Evolutionary conservation across 2,888 invertebrate genomes (phyloP), one percentile per base, ranked within the genome.

Genomic region (Zelleria hepariella): DNA sequence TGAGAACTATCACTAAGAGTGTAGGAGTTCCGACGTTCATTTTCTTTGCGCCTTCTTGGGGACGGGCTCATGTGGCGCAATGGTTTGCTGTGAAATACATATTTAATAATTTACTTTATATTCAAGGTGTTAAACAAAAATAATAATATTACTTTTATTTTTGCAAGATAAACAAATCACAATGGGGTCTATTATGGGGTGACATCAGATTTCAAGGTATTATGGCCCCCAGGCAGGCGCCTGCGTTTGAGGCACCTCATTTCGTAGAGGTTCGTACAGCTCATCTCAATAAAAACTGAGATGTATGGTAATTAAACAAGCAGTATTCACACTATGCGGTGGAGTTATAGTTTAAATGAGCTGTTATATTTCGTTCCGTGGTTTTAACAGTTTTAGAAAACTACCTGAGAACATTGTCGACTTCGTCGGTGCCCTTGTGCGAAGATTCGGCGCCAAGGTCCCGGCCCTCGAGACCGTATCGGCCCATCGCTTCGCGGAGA

Each of bases 371-470:
- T n/a, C n/a, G n/a, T n/a, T n/a, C n/a, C n/a, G n/a, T n/a, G n/a
- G 15, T 32, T 32, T 4, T 8, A 32, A 42, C 32, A 10, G 15
- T 15, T 18, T 1, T 24, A 8, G 24, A 27, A 20, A 27, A 21
- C 52, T 70, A 85, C 86, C 86, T 86, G 67, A 74, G 63, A 8
- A 74, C 67, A 75, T 85, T 83, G 65, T 86, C 86, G 25, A 80
- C 75, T 67, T 72, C 84, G 72, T 87, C 86, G 24, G 49, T 56
- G 15, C 73, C 77, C 26, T 60, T 23, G 25, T 47, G 25, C 49
- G 54, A 8, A 25, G 61, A 47, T 2, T 55, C 52, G 51, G 58
- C 48, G 58, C 42, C 61, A 56, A 62, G 59, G 47, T 61, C 51
- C 20, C 51, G 23, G 18, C 51, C 20, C 21, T 51, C 21, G 23